Conservation (phyloP, 2,113 vertebrate species). For the Mirza zaza region DNA sequence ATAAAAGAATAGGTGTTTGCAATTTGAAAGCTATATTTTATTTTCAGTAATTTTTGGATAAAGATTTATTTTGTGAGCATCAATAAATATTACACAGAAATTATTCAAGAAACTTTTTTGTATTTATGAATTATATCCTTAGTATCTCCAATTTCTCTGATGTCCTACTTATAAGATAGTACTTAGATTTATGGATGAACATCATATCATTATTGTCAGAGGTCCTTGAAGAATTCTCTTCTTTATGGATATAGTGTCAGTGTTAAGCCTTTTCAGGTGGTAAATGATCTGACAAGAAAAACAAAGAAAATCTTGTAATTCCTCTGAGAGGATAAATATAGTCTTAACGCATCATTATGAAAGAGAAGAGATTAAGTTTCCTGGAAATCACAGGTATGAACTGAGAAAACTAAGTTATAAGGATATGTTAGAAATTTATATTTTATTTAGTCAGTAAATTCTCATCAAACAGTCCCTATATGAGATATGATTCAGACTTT, state of each 20-base stretch:
- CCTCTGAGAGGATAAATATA: background rate
- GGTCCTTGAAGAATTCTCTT: background rate
- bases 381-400: background rate
- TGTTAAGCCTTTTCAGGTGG: background rate
- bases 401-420: background rate
- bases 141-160: background rate
- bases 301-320: background rate
- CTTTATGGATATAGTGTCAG: background rate
- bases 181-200: background rate
- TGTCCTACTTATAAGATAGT: background rate
- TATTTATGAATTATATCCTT: background rate
- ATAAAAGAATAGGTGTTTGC: background rate
- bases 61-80: background rate
- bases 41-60: background rate
- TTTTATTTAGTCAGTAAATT: slow-evolving; percentile 12
- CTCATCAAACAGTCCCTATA: background rate
- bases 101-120: background rate
- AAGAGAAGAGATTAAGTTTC: slow-evolving; percentile 1
- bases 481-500: background rate
- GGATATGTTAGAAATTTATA: background rate
- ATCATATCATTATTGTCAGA: background rate
- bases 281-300: background rate
- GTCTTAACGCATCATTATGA: background rate
- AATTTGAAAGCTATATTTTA: background rate
- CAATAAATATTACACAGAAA: background rate